Base-by-base conservation (phyloP, 2,113 vertebrate genomes). In the Lichenostomus cassidix region DNA sequence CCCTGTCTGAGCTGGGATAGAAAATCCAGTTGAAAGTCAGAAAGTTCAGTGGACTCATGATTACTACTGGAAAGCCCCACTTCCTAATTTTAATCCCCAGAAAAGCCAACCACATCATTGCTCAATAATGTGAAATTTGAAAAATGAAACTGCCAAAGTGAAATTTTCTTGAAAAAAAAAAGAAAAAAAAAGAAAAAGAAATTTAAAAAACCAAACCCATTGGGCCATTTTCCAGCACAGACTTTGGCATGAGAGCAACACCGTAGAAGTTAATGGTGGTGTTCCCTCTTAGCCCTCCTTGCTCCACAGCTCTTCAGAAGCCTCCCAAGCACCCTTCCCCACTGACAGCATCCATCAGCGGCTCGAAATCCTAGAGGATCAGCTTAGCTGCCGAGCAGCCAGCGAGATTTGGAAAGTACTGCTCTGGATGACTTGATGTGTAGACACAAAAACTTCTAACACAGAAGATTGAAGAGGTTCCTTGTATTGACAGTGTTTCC, bases 221-320 rank as follows among this genome's bases (percentile, higher is more conserved):
- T 1, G 1, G 50, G 42, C n/a, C 33, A 12, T 88, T 83, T 77
- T 65, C 29, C 44, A 60, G n/a, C 1, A 1, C 9, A 47, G 62
- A 31, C 8, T 53, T 41, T 2, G 16, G 44, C 39, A 70, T 18
- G 0, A 3, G 17, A 24, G 27, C 7, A 1, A 22, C 14, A 33
- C 5, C 4, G 9, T 0, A 23, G 25, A 49, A 55, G 13, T 7
- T n/a, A 21, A 15, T 3, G 3, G 29, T 1, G 10, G 11, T 11
- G 25, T 29, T 27, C 4, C 11, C 47, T 15, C 22, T 65, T 31
- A 44, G 6, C 6, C 28, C 31, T 25, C 44, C 19, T 27, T 1
- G 1, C 33, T 12, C 60, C 69, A 18, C 42, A 49, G 63, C n/a
- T 49, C 39, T 37, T 41, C 20, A 15, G 5, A 55, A 44, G 15